Evolutionary conservation across 2,888 invertebrate genomes (phyloP).

Genomic region (Erebia ligea): DNA sequence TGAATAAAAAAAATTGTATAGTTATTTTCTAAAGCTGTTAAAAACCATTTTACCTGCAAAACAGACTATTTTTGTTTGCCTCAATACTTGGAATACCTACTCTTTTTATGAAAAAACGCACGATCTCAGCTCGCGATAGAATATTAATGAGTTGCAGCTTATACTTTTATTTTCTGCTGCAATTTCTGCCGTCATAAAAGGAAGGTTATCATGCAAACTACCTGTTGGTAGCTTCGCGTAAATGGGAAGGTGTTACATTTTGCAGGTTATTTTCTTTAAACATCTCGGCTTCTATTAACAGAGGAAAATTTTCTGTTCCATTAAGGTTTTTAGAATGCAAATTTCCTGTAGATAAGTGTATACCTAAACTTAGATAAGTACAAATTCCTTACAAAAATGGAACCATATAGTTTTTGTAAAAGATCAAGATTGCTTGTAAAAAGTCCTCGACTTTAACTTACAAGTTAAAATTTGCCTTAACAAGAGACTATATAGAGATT

Average conservation of each 20-base stretch:
- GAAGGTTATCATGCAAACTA: slow-evolving; percentile 1
- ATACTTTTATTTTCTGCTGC: slow-evolving; percentile 10
- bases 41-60: neutral
- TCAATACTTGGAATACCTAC: neutral
- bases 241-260: slow-evolving; percentile 9
- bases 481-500: too few relatives aligned
- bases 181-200: neutral
- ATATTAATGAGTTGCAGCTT: slow-evolving; percentile 12
- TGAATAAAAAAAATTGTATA: too few relatives aligned
- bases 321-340: too few relatives aligned
- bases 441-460: too few relatives aligned
- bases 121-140: slow-evolving; percentile 1
- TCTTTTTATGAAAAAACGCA: neutral
- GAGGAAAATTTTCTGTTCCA: too few relatives aligned
- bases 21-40: too few relatives aligned
- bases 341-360: neutral
- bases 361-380: too few relatives aligned
- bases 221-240: neutral
- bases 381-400: too few relatives aligned
- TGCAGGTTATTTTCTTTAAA: neutral
- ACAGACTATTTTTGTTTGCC: neutral
- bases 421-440: too few relatives aligned
- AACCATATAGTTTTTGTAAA: too few relatives aligned
- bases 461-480: too few relatives aligned
- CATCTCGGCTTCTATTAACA: slow-evolving; percentile 1